Evolutionary conservation across 2,797 vertebrate species (phyloP), one percentile per base, ranked within the genome.

Genomic region (Tangara arthus): DNA sequence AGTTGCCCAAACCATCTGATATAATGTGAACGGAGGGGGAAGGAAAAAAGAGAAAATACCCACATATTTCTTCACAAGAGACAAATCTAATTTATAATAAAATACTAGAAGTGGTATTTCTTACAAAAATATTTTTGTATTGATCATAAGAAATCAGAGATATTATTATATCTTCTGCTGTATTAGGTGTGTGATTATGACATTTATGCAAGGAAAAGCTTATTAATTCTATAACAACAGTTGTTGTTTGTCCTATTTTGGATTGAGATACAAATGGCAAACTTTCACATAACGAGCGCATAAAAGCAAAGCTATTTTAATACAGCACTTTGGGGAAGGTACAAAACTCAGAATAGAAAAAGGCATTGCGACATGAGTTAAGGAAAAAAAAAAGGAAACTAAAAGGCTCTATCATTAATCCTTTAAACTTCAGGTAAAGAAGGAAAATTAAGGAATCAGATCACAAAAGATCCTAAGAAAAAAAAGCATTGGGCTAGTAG

Each of bases 231-330:
- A 1, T n/a, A 87, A 77, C 70, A 90, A 82, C 56, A 90, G 79
- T 84, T 91, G 82, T 56, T 80, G 72, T 39, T 89, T 87, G 56
- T 70, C 72, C 82, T 76, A 22, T 75, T 94, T 86, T 90, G 47
- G 52, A 81, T 55, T 72, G 61, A 94, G 57, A 61, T 13, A 61
- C 65, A 93, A 91, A 94, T 75, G 60, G 46, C 53, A 82, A 93
- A 73, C 17, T 77, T 94, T 50, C 71, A 60, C 53, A 81, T 49
- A 79, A 70, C 6, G n/a, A 85, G 44, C 7, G 13, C 82, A 50
- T n/a, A 44, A 90, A 79, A 94, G 52, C 21, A 72, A 92, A 89
- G 65, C 66, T 82, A 75, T 82, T 95, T 85, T 80, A 92, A 69
- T 41, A 52, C 23, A 56, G 15, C 19, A 12, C 39, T 83, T 75